phyloP scores from a whole-genome alignment of 2,113 vertebrate species.

The Phylloscopus trochilus region DNA sequence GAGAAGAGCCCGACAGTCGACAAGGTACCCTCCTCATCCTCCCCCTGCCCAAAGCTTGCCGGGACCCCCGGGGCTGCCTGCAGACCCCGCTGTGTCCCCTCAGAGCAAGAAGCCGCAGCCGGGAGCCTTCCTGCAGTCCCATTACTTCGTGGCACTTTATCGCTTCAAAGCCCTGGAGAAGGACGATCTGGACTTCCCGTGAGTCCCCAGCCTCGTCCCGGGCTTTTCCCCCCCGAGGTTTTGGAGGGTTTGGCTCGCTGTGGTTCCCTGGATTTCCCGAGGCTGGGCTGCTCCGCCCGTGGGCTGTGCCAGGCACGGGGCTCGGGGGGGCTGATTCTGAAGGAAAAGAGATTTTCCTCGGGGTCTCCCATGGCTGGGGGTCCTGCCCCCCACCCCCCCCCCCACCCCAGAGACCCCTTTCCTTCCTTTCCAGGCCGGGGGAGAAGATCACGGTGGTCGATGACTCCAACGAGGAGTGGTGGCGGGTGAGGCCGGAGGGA shows the following conservation, averaged over 20 bases:
- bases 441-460: constrained; percentile 95
- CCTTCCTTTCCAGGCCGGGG: constrained; percentile 79
- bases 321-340: background rate
- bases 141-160: constrained; percentile 92
- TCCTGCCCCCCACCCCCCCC: background rate
- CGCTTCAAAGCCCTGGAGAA: constrained; percentile 93
- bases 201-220: constrained; percentile 7
- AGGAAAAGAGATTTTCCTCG: background rate
- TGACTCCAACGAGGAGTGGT: constrained; percentile 98
- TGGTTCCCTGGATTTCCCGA: background rate
- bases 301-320: accelerated
- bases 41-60: background rate
- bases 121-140: constrained; percentile 83
- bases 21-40: constrained; percentile 73
- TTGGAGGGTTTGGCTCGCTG: background rate
- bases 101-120: constrained; percentile 87
- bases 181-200: constrained; percentile 94
- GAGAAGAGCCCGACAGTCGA: constrained; percentile 85
- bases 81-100: accelerated
- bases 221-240: background rate
- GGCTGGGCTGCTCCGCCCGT: background rate
- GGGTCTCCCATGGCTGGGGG: accelerated
- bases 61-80: background rate
- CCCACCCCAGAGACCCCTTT: background rate
- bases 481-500: constrained; percentile 88